Evolutionary conservation across 1,140 invertebrate genomes (phyloP).

Genomic region (Coptotermes formosanus): DNA sequence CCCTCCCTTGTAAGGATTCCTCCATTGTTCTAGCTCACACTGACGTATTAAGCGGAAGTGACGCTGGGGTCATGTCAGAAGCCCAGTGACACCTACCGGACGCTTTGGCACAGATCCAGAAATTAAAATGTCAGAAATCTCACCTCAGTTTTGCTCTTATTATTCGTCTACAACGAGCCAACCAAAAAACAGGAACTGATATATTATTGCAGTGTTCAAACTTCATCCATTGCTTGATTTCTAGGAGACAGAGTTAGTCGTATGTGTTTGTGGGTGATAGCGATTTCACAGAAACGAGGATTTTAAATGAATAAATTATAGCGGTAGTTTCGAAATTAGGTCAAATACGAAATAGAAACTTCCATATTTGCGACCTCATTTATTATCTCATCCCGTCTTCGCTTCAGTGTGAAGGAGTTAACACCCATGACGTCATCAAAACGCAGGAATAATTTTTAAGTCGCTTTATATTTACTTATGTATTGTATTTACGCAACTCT

Average conservation of each 20-base stretch:
- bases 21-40: not conserved
- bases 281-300: not conserved
- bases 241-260: not conserved
- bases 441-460: too few species aligned
- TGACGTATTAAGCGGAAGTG: constrained; percentile 1
- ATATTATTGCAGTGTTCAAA: too few species aligned
- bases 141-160: not conserved
- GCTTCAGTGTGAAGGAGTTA: too few species aligned
- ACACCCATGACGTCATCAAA: too few species aligned
- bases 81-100: not conserved
- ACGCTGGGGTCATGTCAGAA: not conserved
- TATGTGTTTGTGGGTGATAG: not conserved
- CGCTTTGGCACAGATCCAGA: not conserved
- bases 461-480: too few species aligned
- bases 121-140: not conserved
- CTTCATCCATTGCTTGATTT: too few species aligned
- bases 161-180: too few species aligned
- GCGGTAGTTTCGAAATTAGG: not conserved
- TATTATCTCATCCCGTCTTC: too few species aligned
- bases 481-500: too few species aligned
- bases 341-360: not conserved
- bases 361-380: too few species aligned
- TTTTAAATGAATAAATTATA: too few species aligned
- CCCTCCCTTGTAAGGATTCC: too few species aligned
- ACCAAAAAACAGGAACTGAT: not conserved